A percentile compares a stretch with the other conserved stretches of the same genome.
Evolutionary conservation across 2,797 vertebrate genomes (phyloP).

Genomic region (Ptychobarbus kaznakovi): DNA sequence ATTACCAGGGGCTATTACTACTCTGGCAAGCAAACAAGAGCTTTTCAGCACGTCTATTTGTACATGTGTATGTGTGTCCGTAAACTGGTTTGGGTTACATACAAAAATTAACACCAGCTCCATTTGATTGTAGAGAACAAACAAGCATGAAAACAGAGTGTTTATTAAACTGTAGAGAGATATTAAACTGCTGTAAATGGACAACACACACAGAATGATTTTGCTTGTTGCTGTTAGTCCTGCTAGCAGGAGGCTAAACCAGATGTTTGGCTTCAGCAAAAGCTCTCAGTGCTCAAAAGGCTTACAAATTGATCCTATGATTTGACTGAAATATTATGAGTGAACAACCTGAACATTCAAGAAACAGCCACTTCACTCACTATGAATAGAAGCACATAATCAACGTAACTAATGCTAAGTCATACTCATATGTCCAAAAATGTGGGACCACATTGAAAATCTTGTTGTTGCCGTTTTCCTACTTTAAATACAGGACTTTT

Average conservation of each 20-base stretch:
- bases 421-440: not conserved
- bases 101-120: conserved; percentile 27
- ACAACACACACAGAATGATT: conserved; percentile 28
- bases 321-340: conserved; percentile 8
- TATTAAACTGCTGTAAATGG: not conserved
- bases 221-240: not conserved
- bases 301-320: conserved; percentile 33
- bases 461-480: not conserved
- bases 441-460: not conserved
- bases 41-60: conserved; percentile 38
- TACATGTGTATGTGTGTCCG: conserved; percentile 48
- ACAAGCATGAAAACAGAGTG: not conserved
- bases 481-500: not conserved
- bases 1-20: conserved; percentile 46
- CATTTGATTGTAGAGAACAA: not conserved
- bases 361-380: not conserved
- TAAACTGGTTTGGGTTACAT: conserved; percentile 12
- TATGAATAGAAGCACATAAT: not conserved
- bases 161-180: not conserved
- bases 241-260: conserved; percentile 26
- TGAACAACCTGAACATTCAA: not conserved
- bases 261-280: conserved; percentile 39
- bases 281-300: conserved; percentile 34
- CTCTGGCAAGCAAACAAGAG: conserved; percentile 36
- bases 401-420: not conserved